Evolutionary conservation across 2,888 invertebrate species (phyloP).

Genomic region (Macrophya annulata): DNA sequence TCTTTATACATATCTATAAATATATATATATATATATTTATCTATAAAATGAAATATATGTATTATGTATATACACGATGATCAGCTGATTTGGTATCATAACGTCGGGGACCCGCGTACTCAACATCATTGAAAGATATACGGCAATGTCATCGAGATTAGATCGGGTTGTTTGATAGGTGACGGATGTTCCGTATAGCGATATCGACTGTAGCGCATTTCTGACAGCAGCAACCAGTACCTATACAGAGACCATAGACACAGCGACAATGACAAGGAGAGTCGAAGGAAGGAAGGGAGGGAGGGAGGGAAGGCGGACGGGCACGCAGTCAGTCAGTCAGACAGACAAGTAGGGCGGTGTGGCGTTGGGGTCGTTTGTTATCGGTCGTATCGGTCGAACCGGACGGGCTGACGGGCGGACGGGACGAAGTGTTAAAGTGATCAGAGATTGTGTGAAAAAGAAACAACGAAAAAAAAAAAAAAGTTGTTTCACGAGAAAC

Average conservation of each 20-base stretch:
- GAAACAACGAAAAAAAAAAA: not conserved
- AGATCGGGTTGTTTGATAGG: slow-evolving; percentile 58
- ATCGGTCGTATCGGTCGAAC: slow-evolving; percentile 45
- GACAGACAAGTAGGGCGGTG: not conserved
- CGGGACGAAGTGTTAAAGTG: not conserved
- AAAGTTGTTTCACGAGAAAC: not conserved
- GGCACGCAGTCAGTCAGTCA: slow-evolving; percentile 1
- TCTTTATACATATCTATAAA: not conserved
- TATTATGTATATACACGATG: not conserved
- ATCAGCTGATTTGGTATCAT: slow-evolving; percentile 20
- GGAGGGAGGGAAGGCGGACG: not conserved
- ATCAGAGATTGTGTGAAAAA: slow-evolving; percentile 5
- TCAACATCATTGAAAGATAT: slow-evolving; percentile 41
- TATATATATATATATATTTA: not conserved
- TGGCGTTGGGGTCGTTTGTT: slow-evolving; percentile 36
- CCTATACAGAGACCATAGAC: not conserved
- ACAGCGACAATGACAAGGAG: not conserved
- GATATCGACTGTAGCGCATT: not conserved
- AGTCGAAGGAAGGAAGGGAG: not conserved
- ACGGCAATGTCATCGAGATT: slow-evolving; percentile 67
- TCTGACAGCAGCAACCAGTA: not conserved
- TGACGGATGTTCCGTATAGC: slow-evolving; percentile 27
- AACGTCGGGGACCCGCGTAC: not conserved
- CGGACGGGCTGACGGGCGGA: not conserved
- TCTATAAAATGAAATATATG: not conserved